Conservation (phyloP, 1,140 invertebrate species). For the Adoxophyes honmai region DNA sequence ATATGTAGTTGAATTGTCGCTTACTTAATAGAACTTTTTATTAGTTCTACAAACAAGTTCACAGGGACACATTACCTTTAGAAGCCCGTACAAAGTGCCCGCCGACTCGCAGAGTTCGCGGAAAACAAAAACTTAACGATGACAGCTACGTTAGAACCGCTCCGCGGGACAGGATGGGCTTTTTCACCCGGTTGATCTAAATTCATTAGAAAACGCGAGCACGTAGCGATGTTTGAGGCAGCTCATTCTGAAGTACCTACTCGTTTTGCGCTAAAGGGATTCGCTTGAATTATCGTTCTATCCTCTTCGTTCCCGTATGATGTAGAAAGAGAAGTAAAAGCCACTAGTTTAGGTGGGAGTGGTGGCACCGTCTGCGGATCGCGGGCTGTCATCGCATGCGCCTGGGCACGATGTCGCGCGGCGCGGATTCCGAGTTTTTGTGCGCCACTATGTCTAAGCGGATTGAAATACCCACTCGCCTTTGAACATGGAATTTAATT, state of each 20-base stretch:
- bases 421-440: slow-evolving; percentile 59
- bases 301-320: neutral
- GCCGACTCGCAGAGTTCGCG: neutral
- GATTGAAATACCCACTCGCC: slow-evolving; percentile 60
- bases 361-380: neutral
- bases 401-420: slow-evolving; percentile 39
- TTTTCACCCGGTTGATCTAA: slow-evolving; percentile 51
- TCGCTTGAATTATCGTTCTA: neutral
- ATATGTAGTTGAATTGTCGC: no score
- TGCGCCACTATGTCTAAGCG: slow-evolving; percentile 57
- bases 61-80: neutral
- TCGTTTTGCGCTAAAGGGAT: no score
- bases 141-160: slow-evolving; percentile 31
- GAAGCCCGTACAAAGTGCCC: neutral
- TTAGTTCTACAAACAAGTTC: no score
- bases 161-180: slow-evolving; percentile 33
- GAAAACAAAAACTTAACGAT: slow-evolving; percentile 24
- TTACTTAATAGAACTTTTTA: neutral
- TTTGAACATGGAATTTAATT: slow-evolving; percentile 46
- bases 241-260: no score
- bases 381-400: slow-evolving; percentile 26
- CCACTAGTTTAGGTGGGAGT: neutral
- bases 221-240: slow-evolving; percentile 23
- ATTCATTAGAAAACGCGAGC: slow-evolving; percentile 58
- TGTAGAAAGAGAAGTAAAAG: neutral